Base-by-base conservation (phyloP, 1,140 invertebrate species). In the Pseudomyrmex sp. region DNA sequence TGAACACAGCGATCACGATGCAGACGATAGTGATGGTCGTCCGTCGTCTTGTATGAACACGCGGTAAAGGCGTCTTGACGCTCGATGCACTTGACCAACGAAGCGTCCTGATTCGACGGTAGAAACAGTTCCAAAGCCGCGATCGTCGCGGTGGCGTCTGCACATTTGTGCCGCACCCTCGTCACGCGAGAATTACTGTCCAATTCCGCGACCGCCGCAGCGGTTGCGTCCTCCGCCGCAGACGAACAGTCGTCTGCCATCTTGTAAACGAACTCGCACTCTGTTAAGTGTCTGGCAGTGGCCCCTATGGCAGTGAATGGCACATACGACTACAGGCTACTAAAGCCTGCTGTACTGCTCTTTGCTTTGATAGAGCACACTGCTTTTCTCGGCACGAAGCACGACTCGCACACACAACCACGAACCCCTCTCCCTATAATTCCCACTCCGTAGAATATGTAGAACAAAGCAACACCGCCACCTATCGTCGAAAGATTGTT, bases 221-320 rank as follows among this genome's bases (percentile, higher is more conserved):
- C 77, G 79, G 86, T 83, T 88, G 90, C 90, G 90, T 93, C 92
- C 86, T 89, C 88, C 76, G 83, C 89, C 84, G 84, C 89, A 87
- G 85, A 92, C 90, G 90, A 87, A 85, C 92, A 89, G 65, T 93
- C 92, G 91, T 93, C 92, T 93, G 92, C 92, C 92, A 93, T 93
- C 91, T 93, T 93, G 92, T 84, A 89, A 89, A 89, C 86, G 89
- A 89, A 91, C 89, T 82, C 89, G 84, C 88, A 89, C 91, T 90
- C 75, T 61, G 85, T 66, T 20, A 58, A 48, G 72, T 82, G 76
- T 80, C 74, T 82, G 85, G 88, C 88, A 87, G 88, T 85, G 88
- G 88, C 73, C 82, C 79, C 83, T 89, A 86, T 85, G 74, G 85
- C 88, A 88, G 70, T 66, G 76, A 76, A 61, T 84, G 79, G 79